Percentiles rank a stretch among this genome's conserved stretches.
Conservation (phyloP, 2,113 vertebrate species). For the Glareola pratincola region DNA sequence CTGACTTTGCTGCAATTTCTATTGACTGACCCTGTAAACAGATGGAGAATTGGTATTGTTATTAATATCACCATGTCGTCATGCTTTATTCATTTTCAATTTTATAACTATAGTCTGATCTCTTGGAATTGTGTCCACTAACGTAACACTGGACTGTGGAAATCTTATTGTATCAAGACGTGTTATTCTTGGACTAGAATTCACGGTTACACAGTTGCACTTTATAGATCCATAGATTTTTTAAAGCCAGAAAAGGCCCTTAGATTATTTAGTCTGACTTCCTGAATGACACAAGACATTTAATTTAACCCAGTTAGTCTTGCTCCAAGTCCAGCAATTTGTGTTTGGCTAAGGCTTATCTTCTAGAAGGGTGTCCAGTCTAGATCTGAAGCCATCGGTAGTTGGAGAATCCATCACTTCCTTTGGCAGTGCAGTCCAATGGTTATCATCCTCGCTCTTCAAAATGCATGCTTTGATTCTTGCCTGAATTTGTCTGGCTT, state of each 20-base stretch:
- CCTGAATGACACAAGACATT: slow-evolving; percentile 18
- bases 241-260: slow-evolving; percentile 4
- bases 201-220: background rate
- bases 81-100: slow-evolving; percentile 35
- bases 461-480: slow-evolving; percentile 33
- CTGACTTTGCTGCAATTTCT: slow-evolving; percentile 4
- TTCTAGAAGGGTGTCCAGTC: background rate
- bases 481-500: slow-evolving; percentile 38
- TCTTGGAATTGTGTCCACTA: background rate
- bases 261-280: slow-evolving; percentile 31
- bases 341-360: slow-evolving; percentile 40
- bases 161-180: slow-evolving; percentile 25
- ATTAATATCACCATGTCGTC: slow-evolving; percentile 9
- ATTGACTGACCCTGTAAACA: slow-evolving; percentile 7
- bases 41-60: background rate
- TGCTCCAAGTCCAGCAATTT: background rate
- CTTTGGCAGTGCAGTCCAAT: background rate
- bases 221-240: slow-evolving; percentile 22
- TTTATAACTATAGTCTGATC: slow-evolving; percentile 1
- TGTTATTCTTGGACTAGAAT: slow-evolving; percentile 54
- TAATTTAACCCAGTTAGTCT: slow-evolving; percentile 14
- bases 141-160: background rate
- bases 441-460: slow-evolving; percentile 5
- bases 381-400: slow-evolving; percentile 23
- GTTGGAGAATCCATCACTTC: slow-evolving; percentile 34